These are phyloP conservation scores for Lagria hirta DNA, from an alignment of 2,888 invertebrate species.

Conservation along the genomic window DNA sequence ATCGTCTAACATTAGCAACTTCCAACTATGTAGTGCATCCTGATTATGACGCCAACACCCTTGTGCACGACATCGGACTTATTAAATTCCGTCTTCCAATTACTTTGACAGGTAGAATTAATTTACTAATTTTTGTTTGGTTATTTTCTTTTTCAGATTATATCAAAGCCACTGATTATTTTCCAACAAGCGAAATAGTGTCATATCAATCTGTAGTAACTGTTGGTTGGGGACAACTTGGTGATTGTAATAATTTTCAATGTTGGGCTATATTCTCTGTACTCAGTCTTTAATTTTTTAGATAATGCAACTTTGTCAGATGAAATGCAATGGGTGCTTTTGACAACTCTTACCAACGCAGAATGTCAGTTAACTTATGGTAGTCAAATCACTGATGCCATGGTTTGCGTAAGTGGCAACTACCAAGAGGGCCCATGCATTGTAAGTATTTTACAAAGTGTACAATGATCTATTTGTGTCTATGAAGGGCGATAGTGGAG, in stretches of 20 bases:
- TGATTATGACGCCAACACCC: slow-evolving; percentile 2
- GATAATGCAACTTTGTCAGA: not conserved
- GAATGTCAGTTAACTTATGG: slow-evolving; percentile 9
- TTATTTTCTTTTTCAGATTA: not conserved
- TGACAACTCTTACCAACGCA: slow-evolving; percentile 2
- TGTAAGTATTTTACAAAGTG: not conserved
- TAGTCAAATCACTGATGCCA: slow-evolving; percentile 7
- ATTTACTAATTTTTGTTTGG: not conserved
- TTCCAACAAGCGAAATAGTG: not conserved
- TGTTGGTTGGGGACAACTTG: slow-evolving; percentile 14
- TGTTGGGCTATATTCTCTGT: not conserved
- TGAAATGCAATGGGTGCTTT: slow-evolving; percentile 3
- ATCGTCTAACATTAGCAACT: slow-evolving; percentile 1
- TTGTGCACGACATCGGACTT: slow-evolving; percentile 2
- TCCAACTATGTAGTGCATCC: slow-evolving; percentile 6
- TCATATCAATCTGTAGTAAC: not conserved
- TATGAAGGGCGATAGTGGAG: slow-evolving; percentile 11
- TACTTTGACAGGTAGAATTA: slow-evolving; percentile 1
- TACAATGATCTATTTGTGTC: slow-evolving; percentile 1
- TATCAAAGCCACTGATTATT: not conserved
- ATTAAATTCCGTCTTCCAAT: slow-evolving; percentile 4
- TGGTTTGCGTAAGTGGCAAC: slow-evolving; percentile 13
- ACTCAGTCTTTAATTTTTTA: not conserved
- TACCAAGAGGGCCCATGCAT: slow-evolving; percentile 10
- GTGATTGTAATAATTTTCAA: too few species aligned